Conservation (phyloP, 2,797 vertebrate species). For the Typhlichthys eigenmanni region DNA sequence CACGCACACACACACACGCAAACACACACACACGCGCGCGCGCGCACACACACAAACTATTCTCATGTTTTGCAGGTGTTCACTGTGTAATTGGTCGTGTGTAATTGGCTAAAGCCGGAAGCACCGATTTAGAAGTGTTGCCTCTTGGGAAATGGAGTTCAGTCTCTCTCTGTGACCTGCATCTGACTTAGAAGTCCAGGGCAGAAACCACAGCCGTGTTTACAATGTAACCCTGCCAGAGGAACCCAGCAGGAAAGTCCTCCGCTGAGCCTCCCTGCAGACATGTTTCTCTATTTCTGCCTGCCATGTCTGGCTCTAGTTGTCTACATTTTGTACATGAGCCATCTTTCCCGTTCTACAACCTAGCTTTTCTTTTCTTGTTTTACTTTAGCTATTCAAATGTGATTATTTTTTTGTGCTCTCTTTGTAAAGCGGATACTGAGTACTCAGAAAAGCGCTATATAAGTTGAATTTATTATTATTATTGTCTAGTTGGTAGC, state of each 20-base stretch:
- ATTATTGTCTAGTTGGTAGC: too few relatives aligned
- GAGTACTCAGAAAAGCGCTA: too few relatives aligned
- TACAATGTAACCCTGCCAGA: conserved; percentile 60
- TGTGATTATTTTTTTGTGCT: too few relatives aligned
- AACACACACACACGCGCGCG: conserved; percentile 1
- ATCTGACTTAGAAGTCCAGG: conserved; percentile 53
- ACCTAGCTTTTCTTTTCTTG: too few relatives aligned
- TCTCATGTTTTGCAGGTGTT: conserved; percentile 35
- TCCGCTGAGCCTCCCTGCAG: conserved; percentile 35
- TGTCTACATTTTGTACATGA: neutral
- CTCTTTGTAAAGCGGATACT: too few relatives aligned
- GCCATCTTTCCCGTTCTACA: too few relatives aligned
- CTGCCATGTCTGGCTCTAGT: neutral
- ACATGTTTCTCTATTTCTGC: neutral
- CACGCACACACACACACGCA: conserved; percentile 1
- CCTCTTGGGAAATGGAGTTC: conserved; percentile 62
- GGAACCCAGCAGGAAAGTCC: conserved; percentile 47
- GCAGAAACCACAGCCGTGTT: conserved; percentile 73
- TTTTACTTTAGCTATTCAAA: too few relatives aligned
- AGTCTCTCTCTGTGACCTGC: conserved; percentile 51
- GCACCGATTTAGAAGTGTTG: conserved; percentile 59
- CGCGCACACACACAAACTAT: conserved; percentile 5
- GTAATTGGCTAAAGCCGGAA: conserved; percentile 56
- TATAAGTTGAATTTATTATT: too few relatives aligned
- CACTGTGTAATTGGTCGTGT: conserved; percentile 30